phyloP scores from a whole-genome alignment of 2,797 vertebrate genomes.

The Anguilla megastoma region DNA sequence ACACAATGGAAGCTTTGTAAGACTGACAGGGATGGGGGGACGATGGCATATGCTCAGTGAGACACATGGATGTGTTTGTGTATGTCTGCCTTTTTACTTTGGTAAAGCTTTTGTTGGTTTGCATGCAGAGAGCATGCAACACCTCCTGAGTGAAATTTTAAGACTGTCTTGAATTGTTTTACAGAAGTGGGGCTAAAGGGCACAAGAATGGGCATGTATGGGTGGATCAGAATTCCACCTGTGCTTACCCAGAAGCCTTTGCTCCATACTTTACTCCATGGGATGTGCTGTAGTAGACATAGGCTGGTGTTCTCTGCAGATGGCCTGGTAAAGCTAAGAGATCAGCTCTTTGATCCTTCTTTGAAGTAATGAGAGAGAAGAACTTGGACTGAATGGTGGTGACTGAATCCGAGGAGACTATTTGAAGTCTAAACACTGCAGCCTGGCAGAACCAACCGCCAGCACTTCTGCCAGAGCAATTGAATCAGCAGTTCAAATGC shows the following conservation, averaged over 20 bases:
- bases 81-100: background rate
- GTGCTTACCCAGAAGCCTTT: background rate
- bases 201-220: background rate
- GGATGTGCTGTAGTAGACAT: background rate
- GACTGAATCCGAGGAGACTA: background rate
- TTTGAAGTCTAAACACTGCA: constrained; percentile 1
- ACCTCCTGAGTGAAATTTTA: background rate
- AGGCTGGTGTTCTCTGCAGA: background rate
- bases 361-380: background rate
- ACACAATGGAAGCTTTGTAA: constrained; percentile 20
- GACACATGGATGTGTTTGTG: background rate
- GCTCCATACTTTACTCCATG: background rate
- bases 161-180: background rate
- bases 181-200: background rate
- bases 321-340: background rate
- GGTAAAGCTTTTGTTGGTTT: background rate
- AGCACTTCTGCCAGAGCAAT: background rate
- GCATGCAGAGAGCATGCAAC: background rate
- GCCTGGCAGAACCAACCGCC: background rate
- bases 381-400: background rate
- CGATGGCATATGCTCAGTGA: background rate
- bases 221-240: background rate
- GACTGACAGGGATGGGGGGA: background rate
- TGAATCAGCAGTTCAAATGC: background rate
- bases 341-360: background rate